Evolutionary conservation across 2,888 invertebrate genomes (phyloP), one percentile per base, ranked within the genome.

Genomic region (Hydraecia micacea): DNA sequence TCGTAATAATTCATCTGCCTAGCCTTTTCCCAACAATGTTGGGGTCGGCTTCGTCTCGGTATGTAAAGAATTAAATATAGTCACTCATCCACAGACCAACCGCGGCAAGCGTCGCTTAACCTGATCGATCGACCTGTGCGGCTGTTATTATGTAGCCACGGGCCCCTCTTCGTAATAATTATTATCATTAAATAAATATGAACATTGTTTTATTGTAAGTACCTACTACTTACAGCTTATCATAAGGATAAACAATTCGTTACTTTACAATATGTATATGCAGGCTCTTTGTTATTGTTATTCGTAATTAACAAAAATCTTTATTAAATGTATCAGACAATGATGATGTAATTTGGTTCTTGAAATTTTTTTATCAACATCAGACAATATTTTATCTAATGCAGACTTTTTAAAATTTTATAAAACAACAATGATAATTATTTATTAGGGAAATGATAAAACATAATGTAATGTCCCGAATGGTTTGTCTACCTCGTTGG

Each of bases 211-310:
- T 60, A 49, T 21, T 75, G 21, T n/a, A 32, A 21, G n/a, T n/a
- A n/a, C n/a, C n/a, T n/a, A n/a, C n/a, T 69, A 49, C 25, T 32
- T 36, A 52, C 25, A 49, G 15, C 15, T 62, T 62, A 36, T 62
- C 25, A 42, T 46, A 36, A 46, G 32, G n/a, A 78, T 46, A 52
- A 80, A 80, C 18, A 71, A 63, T 55, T 42, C 62, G 15, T 62
- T 71, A 63, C 25, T 18, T 32, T 32, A 42, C 32, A 63, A 8
- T 62, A 42, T 46, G 6, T 62, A 32, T 46, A 63, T 21, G 11
- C 63, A 25, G 6, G 18, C 25, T 21, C 1, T 42, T 52, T 32
- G 49, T 32, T 25, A 32, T 69, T 69, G 49, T 49, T 21, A 67
- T 46, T 28, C 1, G 11, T 49, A 32, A 21, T 68, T 46, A 1